Base-by-base conservation (phyloP, 2,888 invertebrate genomes). In the Drepana falcataria region DNA sequence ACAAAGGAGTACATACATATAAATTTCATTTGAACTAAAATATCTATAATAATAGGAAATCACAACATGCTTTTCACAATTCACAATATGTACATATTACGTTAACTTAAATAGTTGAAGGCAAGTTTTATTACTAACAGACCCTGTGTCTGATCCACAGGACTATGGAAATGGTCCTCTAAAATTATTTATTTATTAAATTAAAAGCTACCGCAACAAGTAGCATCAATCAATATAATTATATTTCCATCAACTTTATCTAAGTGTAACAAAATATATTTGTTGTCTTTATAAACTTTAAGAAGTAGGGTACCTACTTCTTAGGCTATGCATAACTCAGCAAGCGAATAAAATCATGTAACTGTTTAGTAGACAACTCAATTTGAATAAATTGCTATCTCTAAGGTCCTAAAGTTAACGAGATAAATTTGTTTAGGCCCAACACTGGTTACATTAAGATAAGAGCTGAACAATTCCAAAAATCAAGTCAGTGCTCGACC, bases 311-410 rank as follows among this genome's bases (percentile, higher is more conserved):
- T 37, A 37, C 37, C 37, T 37, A 37, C 5, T 21, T 21, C 21
- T 21, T 21, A 21, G 21, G 21, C 21, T 21, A 21, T 21, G 21
- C 21, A 21, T 21, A 21, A 21, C 21, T 21, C 57, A 61, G 59
- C 48, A 53, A 59, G 60, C 59, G 55, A 35, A 47, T 57, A 59
- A 47, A 47, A 48, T 52, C 37, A 55, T 68, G 55, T 54, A 60
- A 49, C 34, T 35, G 35, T 47, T 35, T 21, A 41, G 52, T 41
- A 44, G n/a, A 35, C 51, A 48, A 44, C 44, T 21, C 52, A 35
- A 53, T 51, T 58, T 53, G 48, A 53, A 49, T 49, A 53, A 55
- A 58, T 35, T 49, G 58, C 47, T 51, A 53, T 55, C 55, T 47
- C 21, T 51, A 51, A 54, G 51, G 51, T 48, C 40, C 52, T 44